Evolutionary conservation across 2,888 invertebrate genomes (phyloP), one percentile per base, ranked within the genome.

Genomic region (Camptogramma bilineatum): DNA sequence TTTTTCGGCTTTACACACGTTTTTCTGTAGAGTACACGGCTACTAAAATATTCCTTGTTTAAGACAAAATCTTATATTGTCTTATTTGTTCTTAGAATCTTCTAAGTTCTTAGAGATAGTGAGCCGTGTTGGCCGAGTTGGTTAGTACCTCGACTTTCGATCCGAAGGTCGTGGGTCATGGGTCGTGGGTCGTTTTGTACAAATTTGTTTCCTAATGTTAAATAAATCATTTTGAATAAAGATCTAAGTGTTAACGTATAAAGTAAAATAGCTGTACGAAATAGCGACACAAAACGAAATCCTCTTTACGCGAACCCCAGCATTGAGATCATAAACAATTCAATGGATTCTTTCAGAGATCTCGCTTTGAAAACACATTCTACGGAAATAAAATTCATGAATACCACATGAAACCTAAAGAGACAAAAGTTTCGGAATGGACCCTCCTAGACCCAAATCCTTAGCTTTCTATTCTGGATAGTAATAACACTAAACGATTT

Each of bases 301-400:
- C 52, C 59, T 52, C 46, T 52, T 52, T 47, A 16, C 13, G 52
- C 31, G 52, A 47, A 47, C 34, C 19, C 28, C 52, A 47, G 56
- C 47, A 31, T 42, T 46, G 28, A 16, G 39, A 21, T 28, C 62
- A 62, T 62, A 57, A 62, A 57, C 62, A 52, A 62, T 62, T 62
- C 62, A 62, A 48, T 19, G 52, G 47, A 31, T 42, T 52, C 52
- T 52, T 52, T 52, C 34, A 51, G 51, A 44, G 51, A 50, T 50
- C 39, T 39, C 50, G 31, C 52, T 52, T 52, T 42, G 16, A n/a
- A 62, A 62, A 62, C 52, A 52, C 52, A 48, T 62, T 62, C 42
- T n/a, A 21, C n/a, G 53, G 48, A 62, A 62, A 52, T 34, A 52
- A 46, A 47, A 56, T 52, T 55, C 51, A 62, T 62, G 62, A 52